Evolutionary conservation across 1,140 invertebrate genomes (phyloP).

Genomic region (Macrocentrus cingulum): DNA sequence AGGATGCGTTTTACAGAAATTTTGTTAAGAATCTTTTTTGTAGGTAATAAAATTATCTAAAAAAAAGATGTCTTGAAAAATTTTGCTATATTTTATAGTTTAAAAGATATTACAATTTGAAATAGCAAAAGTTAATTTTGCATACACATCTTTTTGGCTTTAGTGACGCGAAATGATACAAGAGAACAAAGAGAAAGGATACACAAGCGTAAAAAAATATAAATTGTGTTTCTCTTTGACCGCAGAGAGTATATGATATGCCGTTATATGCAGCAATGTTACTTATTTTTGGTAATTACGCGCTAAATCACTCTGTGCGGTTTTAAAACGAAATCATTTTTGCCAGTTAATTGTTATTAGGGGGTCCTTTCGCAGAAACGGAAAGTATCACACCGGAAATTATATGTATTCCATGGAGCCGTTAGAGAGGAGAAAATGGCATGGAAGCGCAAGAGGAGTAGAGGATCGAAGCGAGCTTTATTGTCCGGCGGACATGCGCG

Average conservation of each 20-base stretch:
- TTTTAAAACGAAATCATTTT: background rate
- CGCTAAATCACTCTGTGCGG: constrained; percentile 9
- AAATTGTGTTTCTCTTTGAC: constrained; percentile 5
- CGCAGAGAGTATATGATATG: constrained; percentile 1
- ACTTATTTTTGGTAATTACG: constrained; percentile 13
- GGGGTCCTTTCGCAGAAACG: background rate
- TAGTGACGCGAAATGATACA: background rate
- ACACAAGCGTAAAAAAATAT: background rate
- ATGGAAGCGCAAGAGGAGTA: background rate
- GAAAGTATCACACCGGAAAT: background rate
- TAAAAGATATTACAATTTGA: too few relatives aligned
- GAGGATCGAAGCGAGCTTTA: too few relatives aligned
- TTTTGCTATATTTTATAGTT: too few relatives aligned
- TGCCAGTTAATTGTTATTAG: too few relatives aligned
- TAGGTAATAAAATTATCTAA: too few relatives aligned
- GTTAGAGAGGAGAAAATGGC: background rate
- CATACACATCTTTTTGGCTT: background rate
- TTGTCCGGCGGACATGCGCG: too few relatives aligned
- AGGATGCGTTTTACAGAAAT: too few relatives aligned
- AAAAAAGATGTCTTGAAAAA: too few relatives aligned
- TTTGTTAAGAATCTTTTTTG: too few relatives aligned
- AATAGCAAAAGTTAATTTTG: background rate
- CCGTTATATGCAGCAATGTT: constrained; percentile 5
- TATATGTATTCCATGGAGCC: background rate
- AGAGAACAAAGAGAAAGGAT: background rate